Conservation (phyloP, 1,140 invertebrate genomes). For the Drosophila arizonae region DNA sequence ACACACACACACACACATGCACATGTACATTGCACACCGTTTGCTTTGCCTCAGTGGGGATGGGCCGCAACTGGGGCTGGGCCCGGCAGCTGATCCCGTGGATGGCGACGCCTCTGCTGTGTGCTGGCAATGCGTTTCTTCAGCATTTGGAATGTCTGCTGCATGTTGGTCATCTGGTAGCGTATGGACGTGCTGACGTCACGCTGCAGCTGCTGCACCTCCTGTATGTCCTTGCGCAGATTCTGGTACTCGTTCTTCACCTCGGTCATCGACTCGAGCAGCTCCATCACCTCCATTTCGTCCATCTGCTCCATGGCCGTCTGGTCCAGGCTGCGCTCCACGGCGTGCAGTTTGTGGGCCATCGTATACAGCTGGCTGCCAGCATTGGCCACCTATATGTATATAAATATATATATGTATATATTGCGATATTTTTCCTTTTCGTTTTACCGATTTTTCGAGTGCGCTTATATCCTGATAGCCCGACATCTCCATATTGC, state of each 20-base stretch:
- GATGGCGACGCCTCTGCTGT: slow-evolving; percentile 42
- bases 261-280: slow-evolving; percentile 85
- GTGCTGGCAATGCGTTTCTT: slow-evolving; percentile 75
- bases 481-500: slow-evolving; percentile 56
- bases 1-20: not conserved
- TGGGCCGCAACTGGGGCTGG: not conserved
- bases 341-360: slow-evolving; percentile 76
- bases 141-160: slow-evolving; percentile 77
- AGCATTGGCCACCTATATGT: slow-evolving; percentile 80
- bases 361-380: slow-evolving; percentile 80
- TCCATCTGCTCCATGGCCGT: slow-evolving; percentile 77
- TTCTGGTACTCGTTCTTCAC: slow-evolving; percentile 85
- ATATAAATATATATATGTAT: too few relatives aligned
- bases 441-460: slow-evolving; percentile 77
- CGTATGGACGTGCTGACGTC: slow-evolving; percentile 85
- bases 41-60: not conserved
- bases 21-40: not conserved
- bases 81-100: slow-evolving; percentile 26
- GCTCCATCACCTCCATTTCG: slow-evolving; percentile 84
- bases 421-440: not conserved
- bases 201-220: slow-evolving; percentile 85
- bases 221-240: slow-evolving; percentile 85
- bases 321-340: slow-evolving; percentile 76
- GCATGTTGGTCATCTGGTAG: slow-evolving; percentile 79
- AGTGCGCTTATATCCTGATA: slow-evolving; percentile 77